phyloP scores from a whole-genome alignment of 2,888 invertebrate genomes.

The Drosophila multiciliata region DNA sequence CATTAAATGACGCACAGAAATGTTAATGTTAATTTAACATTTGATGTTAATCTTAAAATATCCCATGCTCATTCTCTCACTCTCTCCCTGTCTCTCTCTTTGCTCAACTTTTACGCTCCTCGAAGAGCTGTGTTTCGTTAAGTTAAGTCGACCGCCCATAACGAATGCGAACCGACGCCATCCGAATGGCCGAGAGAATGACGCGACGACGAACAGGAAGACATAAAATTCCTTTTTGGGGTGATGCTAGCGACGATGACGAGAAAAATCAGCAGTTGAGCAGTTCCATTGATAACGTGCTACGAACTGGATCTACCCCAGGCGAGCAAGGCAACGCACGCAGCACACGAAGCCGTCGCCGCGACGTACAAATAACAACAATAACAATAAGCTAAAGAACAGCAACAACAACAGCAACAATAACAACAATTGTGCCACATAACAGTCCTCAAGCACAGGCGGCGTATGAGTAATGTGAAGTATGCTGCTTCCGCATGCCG shows the following conservation, averaged over 20 bases:
- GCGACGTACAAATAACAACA: conserved; percentile 30
- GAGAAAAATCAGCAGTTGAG: conserved; percentile 82
- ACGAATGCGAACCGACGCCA: conserved; percentile 24
- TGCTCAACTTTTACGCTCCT: conserved; percentile 5
- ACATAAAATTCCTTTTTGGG: conserved; percentile 56
- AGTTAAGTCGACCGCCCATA: conserved; percentile 47
- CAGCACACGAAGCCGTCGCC: conserved; percentile 47
- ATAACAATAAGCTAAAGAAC: conserved; percentile 12
- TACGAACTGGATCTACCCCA: conserved; percentile 78
- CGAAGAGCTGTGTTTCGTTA: conserved; percentile 55
- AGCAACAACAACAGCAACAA: conserved; percentile 16
- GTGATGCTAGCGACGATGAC: conserved; percentile 76
- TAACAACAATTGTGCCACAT: conserved; percentile 20
- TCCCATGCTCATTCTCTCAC: not conserved
- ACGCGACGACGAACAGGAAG: conserved; percentile 25
- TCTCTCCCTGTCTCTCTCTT: not conserved
- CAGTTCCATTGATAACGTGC: conserved; percentile 83
- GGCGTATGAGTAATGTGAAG: conserved; percentile 36
- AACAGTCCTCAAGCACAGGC: conserved; percentile 15
- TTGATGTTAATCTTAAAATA: conserved; percentile 7
- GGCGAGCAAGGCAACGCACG: conserved; percentile 26
- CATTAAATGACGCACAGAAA: not conserved
- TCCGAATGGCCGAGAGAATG: conserved; percentile 44
- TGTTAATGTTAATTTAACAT: not conserved
- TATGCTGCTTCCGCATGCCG: conserved; percentile 15